Conservation (phyloP, 1,140 invertebrate genomes). For the Calliopsis andreniformis region DNA sequence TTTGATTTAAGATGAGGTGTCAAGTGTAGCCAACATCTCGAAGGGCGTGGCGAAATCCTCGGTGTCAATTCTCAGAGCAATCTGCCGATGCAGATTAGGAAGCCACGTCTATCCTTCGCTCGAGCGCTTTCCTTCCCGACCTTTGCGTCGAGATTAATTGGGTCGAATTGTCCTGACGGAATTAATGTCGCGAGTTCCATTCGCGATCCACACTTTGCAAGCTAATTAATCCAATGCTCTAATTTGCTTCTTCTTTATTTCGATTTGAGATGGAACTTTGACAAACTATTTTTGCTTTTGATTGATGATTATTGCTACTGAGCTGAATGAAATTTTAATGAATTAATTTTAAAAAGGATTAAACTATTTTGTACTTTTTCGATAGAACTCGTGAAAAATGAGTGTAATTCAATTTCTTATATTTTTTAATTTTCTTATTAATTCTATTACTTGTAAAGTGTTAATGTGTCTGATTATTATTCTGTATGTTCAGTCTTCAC, state of each 20-base stretch:
- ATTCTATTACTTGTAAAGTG: too few relatives aligned
- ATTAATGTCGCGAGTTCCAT: conserved; percentile 59
- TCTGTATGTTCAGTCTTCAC: too few relatives aligned
- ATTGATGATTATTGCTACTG: too few relatives aligned
- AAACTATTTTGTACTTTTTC: too few relatives aligned
- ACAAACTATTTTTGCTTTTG: too few relatives aligned
- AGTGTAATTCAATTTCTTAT: too few relatives aligned
- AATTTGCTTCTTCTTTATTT: not conserved
- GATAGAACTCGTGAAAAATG: too few relatives aligned
- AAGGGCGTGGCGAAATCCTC: conserved; percentile 68
- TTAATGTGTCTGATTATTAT: too few relatives aligned
- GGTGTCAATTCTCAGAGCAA: conserved; percentile 81
- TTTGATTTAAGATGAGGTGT: conserved; percentile 74
- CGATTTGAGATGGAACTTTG: too few relatives aligned
- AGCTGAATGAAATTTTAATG: too few relatives aligned
- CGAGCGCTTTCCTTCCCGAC: not conserved
- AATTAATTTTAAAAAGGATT: too few relatives aligned
- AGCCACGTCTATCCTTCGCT: conserved; percentile 18
- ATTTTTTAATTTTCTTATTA: too few relatives aligned
- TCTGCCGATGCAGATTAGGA: conserved; percentile 80
- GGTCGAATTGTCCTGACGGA: conserved; percentile 57
- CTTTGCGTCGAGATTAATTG: conserved; percentile 58
- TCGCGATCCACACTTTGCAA: conserved; percentile 10
- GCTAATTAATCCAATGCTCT: not conserved
- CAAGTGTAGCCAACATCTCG: conserved; percentile 61